Evolutionary conservation across 2,113 vertebrate genomes (phyloP).

Genomic region (Acanthochromis polyacanthus): DNA sequence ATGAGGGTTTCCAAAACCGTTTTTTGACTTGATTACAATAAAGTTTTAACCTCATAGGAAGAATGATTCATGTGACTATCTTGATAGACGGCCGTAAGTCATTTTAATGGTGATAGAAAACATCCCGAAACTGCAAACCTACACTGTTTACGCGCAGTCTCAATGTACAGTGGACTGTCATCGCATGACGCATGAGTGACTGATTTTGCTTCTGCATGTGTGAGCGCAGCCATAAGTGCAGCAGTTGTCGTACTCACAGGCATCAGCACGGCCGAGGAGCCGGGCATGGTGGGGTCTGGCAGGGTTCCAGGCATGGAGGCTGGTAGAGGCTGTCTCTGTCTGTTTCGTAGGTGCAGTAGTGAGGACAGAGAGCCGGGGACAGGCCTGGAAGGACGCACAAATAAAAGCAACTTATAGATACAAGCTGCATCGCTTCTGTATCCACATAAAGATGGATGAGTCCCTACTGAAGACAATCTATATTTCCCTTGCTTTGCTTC

Average conservation of each 20-base stretch:
- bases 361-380: slow-evolving; percentile 98
- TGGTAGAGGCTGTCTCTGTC: slow-evolving; percentile 98
- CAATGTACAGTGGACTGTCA: slow-evolving; percentile 3
- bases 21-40: slow-evolving; percentile 56
- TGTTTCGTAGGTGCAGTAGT: slow-evolving; percentile 97
- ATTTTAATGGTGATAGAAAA: slow-evolving; percentile 26
- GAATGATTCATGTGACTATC: slow-evolving; percentile 26
- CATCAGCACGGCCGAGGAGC: slow-evolving; percentile 98
- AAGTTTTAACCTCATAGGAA: slow-evolving; percentile 26
- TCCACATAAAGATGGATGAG: too few species aligned
- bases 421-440: too few species aligned
- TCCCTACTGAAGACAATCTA: too few species aligned
- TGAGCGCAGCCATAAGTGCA: slow-evolving; percentile 38
- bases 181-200: slow-evolving; percentile 29
- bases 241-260: slow-evolving; percentile 89
- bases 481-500: too few species aligned
- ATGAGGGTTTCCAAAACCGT: slow-evolving; percentile 36
- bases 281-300: slow-evolving; percentile 97
- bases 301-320: slow-evolving; percentile 99
- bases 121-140: slow-evolving; percentile 8
- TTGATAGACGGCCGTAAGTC: slow-evolving; percentile 13
- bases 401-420: slow-evolving; percentile 2
- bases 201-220: slow-evolving; percentile 23
- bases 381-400: slow-evolving; percentile 86
- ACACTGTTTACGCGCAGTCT: not conserved